Evolutionary conservation across 2,888 invertebrate genomes (phyloP), one percentile per base, ranked within the genome.

Genomic region (Pollenia amentaria): DNA sequence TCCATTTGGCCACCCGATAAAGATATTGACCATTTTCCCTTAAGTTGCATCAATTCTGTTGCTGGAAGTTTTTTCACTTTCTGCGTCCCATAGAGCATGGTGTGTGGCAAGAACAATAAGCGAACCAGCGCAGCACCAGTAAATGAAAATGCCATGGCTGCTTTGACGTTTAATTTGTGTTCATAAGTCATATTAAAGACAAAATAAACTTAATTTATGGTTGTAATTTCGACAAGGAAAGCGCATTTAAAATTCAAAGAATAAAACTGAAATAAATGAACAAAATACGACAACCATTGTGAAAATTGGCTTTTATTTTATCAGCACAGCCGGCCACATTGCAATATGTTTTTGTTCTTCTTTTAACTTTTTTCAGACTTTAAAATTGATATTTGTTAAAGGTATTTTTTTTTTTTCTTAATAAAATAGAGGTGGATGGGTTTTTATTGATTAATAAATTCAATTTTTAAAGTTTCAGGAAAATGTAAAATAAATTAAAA

Each of bases 151-250:
- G 79, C 75, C 48, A 76, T 64, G 75, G 64, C 9, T 70, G 38
- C 72, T 83, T 81, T 88, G 83, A 81, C 88, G 87, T 88, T 88
- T 87, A 89, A 88, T 88, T 89, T 88, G 86, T 88, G 88, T 88
- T 87, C 86, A 89, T 88, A 87, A 88, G 87, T 88, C 87, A 88
- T 86, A 85, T 88, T 88, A 85, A 89, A 89, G 88, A 84, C 87
- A 77, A 83, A 76, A 85, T 73, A 86, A 88, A 88, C 78, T 87
- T 87, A 86, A 88, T 89, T 88, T 88, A 88, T 88, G 84, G 78
- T 65, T 62, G 72, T 44, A 86, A 83, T 79, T 84, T 87, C 77
- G 53, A 77, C 86, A 69, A 82, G 80, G 62, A 77, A 65, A 65
- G 70, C 70, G 70, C 60, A 76, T 80, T 77, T 51, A 79, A 77